Evolutionary conservation across 2,113 vertebrate species (phyloP).

Genomic region (Eublepharis macularius): DNA sequence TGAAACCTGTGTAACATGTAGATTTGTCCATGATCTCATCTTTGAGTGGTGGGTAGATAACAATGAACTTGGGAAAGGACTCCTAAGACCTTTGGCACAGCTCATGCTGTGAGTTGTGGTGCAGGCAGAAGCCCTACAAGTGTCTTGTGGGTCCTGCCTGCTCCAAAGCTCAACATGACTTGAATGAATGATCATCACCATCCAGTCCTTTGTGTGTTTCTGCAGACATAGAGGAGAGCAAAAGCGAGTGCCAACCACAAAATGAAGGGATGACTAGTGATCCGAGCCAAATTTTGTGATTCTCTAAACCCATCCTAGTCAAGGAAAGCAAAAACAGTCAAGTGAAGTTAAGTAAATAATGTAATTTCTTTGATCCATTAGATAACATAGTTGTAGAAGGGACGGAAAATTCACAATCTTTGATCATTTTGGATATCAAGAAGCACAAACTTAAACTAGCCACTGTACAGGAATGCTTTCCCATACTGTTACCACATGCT

Average conservation of each 20-base stretch:
- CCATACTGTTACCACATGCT: background rate
- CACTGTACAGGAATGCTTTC: background rate
- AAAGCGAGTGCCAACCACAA: too few species aligned
- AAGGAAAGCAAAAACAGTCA: background rate
- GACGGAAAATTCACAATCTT: background rate
- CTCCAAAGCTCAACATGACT: background rate
- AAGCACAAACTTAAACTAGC: background rate
- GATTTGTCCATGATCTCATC: too few species aligned
- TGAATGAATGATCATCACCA: background rate
- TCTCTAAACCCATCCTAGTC: background rate
- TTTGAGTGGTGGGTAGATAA: too few species aligned
- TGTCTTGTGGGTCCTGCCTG: background rate
- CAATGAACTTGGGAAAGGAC: background rate
- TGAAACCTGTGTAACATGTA: too few species aligned
- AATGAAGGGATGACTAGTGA: background rate
- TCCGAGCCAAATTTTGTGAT: background rate
- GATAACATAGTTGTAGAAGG: background rate
- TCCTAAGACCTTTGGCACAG: background rate
- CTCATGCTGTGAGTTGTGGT: background rate
- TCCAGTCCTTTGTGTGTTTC: background rate
- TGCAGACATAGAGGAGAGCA: background rate
- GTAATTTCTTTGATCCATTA: background rate
- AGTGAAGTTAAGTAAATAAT: background rate
- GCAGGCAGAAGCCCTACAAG: background rate
- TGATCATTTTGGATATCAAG: background rate